These are phyloP conservation scores for Lerema accius DNA, from an alignment of 1,140 invertebrate species.

Conservation along the genomic window DNA sequence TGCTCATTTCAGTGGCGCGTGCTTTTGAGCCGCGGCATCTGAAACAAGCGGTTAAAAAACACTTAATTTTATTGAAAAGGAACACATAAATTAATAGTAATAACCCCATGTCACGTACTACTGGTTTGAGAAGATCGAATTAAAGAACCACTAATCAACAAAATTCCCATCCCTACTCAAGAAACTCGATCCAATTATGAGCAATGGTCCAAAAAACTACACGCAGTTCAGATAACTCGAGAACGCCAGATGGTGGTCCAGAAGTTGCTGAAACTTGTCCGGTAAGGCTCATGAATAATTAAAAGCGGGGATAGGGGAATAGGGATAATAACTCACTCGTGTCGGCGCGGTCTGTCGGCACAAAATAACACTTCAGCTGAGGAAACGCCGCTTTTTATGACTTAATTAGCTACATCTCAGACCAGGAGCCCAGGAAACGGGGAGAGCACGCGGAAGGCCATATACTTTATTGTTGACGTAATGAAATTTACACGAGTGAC, in stretches of 20 bases:
- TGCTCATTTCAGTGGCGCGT: slow-evolving; percentile 69
- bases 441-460: slow-evolving; percentile 38
- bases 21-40: slow-evolving; percentile 64
- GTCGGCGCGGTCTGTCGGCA: slow-evolving; percentile 42
- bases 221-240: slow-evolving; percentile 55
- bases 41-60: slow-evolving; percentile 37
- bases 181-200: slow-evolving; percentile 28
- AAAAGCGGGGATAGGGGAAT: slow-evolving; percentile 58
- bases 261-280: slow-evolving; percentile 61
- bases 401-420: slow-evolving; percentile 71
- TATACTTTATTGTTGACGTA: slow-evolving; percentile 48
- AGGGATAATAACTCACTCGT: slow-evolving; percentile 62
- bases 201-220: slow-evolving; percentile 38
- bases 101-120: too few relatives aligned
- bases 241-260: slow-evolving; percentile 62
- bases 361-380: slow-evolving; percentile 59
- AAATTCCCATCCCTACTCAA: slow-evolving; percentile 6
- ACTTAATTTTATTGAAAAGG: too few relatives aligned
- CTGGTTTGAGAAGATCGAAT: slow-evolving; percentile 13
- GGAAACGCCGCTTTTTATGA: slow-evolving; percentile 68
- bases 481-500: slow-evolving; percentile 47
- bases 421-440: slow-evolving; percentile 23
- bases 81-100: too few relatives aligned
- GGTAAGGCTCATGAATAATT: slow-evolving; percentile 70
- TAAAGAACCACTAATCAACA: too few relatives aligned